Evolutionary conservation across 2,888 invertebrate species (phyloP), one percentile per base, ranked within the genome.

Genomic region (Lingula anatina): DNA sequence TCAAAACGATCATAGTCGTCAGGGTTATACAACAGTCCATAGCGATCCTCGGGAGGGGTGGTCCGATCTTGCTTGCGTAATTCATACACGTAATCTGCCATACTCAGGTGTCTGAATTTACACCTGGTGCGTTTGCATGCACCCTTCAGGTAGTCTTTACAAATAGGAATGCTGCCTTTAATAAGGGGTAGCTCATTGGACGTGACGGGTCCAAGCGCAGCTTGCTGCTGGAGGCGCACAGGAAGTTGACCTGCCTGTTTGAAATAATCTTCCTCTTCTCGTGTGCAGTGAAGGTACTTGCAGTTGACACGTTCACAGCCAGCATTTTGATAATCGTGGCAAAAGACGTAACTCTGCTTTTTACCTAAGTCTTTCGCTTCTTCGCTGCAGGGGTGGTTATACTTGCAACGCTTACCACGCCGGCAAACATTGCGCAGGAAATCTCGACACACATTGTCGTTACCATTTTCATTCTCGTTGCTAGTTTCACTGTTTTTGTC

Each of bases 201-300:
- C 1, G 61, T 66, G 53, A 66, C 66, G 26, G 67, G 62, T 27
- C 68, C 68, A 2, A 66, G 59, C 4, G 73, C 67, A 20, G 70
- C 68, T 35, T 73, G 71, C 60, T 70, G 65, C 53, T 69, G 69
- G 5, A 73, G 59, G 7, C 73, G 77, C 12, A 71, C 66, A 5
- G 88, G 87, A 66, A 90, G 79, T 67, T 86, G 84, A 1, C 88
- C 88, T 12, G 85, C 86, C 44, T 81, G 80, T 60, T 85, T 83
- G 66, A 85, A 86, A 53, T 85, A 84, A 55, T 82, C 81, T 69
- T 89, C 88, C 61, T 86, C 86, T 65, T 85, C 84, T 20, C 86
- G 80, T 1, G 85, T 82, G 65, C 88, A 88, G 73, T 90, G 89
- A 39, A 88, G 81, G 71, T 88, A 89, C 65, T 85, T 85, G 66